Conservation (phyloP, 2,113 vertebrate genomes). For the Noturus placidus region DNA sequence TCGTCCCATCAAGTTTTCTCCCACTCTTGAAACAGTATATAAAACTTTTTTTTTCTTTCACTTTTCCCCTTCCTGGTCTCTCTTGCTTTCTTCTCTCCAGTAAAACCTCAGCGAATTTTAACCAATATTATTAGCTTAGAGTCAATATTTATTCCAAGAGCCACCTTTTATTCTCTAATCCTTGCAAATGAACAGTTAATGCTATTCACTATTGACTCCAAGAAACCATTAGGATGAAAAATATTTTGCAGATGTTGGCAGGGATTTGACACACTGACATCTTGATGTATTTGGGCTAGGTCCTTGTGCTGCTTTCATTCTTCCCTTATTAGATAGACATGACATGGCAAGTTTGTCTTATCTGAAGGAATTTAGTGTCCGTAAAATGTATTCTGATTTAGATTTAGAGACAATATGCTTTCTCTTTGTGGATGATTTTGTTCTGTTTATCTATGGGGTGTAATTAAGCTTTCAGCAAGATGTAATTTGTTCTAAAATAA, state of each 20-base stretch:
- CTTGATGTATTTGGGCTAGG: slow-evolving; percentile 15
- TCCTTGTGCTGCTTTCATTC: not conserved
- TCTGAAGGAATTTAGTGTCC: not conserved
- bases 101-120: slow-evolving; percentile 11
- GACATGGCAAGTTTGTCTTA: slow-evolving; percentile 2
- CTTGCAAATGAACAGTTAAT: slow-evolving; percentile 13
- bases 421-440: not conserved
- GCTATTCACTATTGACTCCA: not conserved
- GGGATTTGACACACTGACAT: slow-evolving; percentile 14
- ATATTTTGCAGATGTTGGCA: slow-evolving; percentile 7
- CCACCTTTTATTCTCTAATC: slow-evolving; percentile 3
- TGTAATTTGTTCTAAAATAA: slow-evolving; percentile 29
- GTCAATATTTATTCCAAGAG: slow-evolving; percentile 2
- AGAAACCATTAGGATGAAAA: not conserved
- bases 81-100: not conserved
- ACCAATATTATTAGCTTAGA: not conserved
- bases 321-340: slow-evolving; percentile 3
- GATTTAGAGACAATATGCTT: not conserved
- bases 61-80: not conserved
- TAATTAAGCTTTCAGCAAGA: slow-evolving; percentile 1
- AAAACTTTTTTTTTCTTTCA: slow-evolving; percentile 21
- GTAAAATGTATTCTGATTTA: not conserved
- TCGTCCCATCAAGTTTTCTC: slow-evolving; percentile 45
- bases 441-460: not conserved
- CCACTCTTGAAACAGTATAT: slow-evolving; percentile 53